Evolutionary conservation across 2,888 invertebrate species (phyloP).

Genomic region (Agrochola lota): DNA sequence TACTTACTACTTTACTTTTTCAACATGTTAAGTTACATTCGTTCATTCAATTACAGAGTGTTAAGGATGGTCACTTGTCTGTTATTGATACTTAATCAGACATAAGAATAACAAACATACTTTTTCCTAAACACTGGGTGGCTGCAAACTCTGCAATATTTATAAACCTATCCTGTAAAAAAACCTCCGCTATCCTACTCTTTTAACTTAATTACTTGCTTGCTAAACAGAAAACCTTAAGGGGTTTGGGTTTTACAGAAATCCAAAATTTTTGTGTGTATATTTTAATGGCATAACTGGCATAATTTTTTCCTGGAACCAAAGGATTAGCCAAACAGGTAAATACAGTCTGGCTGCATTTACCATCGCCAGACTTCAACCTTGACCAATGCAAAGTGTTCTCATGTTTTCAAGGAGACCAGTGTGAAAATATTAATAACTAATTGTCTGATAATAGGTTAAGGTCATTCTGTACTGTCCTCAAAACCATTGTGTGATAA

Average conservation of each 20-base stretch:
- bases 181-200: too few species aligned
- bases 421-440: constrained; percentile 12
- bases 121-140: neutral
- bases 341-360: neutral
- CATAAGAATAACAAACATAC: neutral
- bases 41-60: neutral
- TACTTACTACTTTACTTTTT: too few species aligned
- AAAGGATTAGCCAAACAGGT: too few species aligned
- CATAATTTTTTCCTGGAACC: neutral
- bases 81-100: neutral
- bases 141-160: neutral
- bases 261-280: neutral
- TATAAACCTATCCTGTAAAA: neutral
- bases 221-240: neutral
- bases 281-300: neutral
- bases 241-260: neutral
- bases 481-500: constrained; percentile 9
- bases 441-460: constrained; percentile 23
- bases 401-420: constrained; percentile 4
- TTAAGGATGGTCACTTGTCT: neutral
- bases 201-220: too few species aligned
- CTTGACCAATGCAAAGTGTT: neutral
- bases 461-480: constrained; percentile 21
- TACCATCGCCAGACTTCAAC: neutral
- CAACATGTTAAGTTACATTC: neutral